Percentiles rank a stretch among this genome's conserved stretches.
Conservation (phyloP, 1,140 invertebrate species). For the Pteromalus puparum region DNA sequence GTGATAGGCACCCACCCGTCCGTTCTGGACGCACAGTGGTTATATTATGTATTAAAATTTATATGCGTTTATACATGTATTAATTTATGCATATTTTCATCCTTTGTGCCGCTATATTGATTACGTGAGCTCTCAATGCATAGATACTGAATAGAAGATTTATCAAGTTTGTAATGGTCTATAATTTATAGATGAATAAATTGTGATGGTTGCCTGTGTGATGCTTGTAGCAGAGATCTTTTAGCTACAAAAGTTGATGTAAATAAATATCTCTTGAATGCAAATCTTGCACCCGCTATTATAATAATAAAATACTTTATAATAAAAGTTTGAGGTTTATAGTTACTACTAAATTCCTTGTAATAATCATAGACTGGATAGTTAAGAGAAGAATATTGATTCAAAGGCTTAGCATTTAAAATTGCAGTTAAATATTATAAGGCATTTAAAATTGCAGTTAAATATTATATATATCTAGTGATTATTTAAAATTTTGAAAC, state of each 20-base stretch:
- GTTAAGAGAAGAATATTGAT: conserved; percentile 30
- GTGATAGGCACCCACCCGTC: no score
- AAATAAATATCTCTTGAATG: background rate
- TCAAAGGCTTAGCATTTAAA: conserved; percentile 11
- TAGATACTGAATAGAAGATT: background rate
- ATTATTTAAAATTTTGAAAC: no score
- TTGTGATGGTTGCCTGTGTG: background rate
- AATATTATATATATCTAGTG: no score
- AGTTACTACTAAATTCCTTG: conserved; percentile 53
- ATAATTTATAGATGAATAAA: background rate
- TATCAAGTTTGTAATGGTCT: background rate
- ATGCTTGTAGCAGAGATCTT: background rate
- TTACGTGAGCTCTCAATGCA: no score
- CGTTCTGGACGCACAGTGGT: no score
- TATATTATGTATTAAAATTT: no score
- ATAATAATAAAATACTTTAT: background rate
- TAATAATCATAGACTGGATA: conserved; percentile 70
- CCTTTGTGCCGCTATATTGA: no score
- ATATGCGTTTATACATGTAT: no score
- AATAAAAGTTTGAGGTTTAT: conserved; percentile 34
- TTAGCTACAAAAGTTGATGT: background rate
- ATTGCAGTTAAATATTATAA: no score
- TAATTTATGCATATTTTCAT: no score
- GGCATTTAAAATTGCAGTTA: no score
- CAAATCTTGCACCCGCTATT: background rate